These are phyloP conservation scores for Spinus pinus DNA, from an alignment of 2,797 vertebrate species.

Conservation along the genomic window DNA sequence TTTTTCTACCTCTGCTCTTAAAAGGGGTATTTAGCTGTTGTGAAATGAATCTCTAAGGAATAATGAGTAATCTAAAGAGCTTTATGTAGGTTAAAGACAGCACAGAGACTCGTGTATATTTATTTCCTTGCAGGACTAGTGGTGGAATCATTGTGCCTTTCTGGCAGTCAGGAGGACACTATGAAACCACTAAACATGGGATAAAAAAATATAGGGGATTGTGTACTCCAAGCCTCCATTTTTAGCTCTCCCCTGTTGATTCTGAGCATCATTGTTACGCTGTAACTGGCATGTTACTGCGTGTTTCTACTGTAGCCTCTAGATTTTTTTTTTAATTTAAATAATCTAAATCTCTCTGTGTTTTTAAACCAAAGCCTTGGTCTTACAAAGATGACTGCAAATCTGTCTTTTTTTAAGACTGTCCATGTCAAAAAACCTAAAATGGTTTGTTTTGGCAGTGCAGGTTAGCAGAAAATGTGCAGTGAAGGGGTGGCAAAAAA, in stretches of 20 bases:
- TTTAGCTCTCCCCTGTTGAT: neutral
- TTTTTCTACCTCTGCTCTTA: neutral
- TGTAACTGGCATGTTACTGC: accelerated
- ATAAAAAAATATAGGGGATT: neutral
- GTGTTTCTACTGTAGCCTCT: neutral
- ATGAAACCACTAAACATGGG: neutral
- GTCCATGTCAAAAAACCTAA: neutral
- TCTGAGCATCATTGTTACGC: neutral
- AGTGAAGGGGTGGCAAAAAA: neutral
- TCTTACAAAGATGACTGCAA: neutral
- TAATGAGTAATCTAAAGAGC: neutral
- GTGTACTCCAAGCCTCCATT: accelerated
- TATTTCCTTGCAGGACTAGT: neutral
- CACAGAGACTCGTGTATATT: neutral
- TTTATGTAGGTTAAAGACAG: neutral
- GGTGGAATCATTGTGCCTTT: neutral
- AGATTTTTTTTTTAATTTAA: neutral
- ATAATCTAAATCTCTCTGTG: neutral
- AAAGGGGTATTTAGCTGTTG: neutral
- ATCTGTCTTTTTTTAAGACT: neutral
- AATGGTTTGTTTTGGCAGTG: neutral
- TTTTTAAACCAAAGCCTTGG: neutral
- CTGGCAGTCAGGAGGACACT: neutral
- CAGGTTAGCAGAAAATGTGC: neutral
- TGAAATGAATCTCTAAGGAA: neutral